Base-by-base conservation (phyloP, 2,888 invertebrate genomes). In the Junonia oenone region DNA sequence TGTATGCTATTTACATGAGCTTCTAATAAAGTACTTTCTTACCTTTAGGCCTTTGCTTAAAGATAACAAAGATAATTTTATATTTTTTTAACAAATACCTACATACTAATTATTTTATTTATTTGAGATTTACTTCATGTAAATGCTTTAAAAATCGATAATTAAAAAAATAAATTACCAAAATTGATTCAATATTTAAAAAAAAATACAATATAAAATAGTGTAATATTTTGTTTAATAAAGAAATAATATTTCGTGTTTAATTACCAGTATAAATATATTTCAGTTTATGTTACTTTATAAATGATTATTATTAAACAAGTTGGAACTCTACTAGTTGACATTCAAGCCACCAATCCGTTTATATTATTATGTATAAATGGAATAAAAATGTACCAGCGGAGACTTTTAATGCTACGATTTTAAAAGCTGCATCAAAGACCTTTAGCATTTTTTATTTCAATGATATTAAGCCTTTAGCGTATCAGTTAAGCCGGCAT, bases 321-420 rank as follows among this genome's bases (percentile, higher is more conserved):
- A 31, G 33, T 37, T 26, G 15, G 31, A 14, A 6, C 14, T 22
- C 15, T 40, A 40, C 40, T 47, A 22, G 47, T 53, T 53, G 45
- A 52, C 27, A 75, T 76, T 50, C 45, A 78, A 79, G 72, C 75
- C 73, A 72, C 73, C 68, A 72, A 69, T 73, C 73, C 69, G 72
- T 73, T 75, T 74, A 33, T n/a, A 33, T 33, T 33, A 33, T 59
- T 45, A 56, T 55, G 58, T 52, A 55, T 45, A 56, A 60, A 40
- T 37, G 40, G 46, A 55, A 48, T 53, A 55, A 62, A 59, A 60
- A 47, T 52, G 45, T 50, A 58, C 26, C 40, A 40, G 33, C 17
- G 53, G 38, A 55, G 14, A 53, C 29, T 45, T 19, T 31, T 45
- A 35, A 37, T 11, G 26, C 37, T 8, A 45, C 37, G 45, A 17